These are phyloP conservation scores for Piprites chloris DNA, from an alignment of 2,113 vertebrate genomes.

Conservation along the genomic window DNA sequence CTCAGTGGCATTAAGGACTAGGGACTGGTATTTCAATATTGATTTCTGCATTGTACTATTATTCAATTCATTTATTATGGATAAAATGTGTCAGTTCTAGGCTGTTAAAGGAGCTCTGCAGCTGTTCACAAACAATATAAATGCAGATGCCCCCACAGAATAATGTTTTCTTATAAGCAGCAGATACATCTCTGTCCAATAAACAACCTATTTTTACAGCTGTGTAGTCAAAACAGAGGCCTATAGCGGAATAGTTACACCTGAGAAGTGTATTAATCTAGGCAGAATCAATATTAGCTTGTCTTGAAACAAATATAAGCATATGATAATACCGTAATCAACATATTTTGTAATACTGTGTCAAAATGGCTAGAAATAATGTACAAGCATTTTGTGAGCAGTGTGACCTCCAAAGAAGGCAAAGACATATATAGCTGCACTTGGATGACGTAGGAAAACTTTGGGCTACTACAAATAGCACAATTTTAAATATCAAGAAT, in stretches of 20 bases:
- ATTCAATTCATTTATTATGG: background rate
- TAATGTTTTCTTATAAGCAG: background rate
- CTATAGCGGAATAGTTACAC: background rate
- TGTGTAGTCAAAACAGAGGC: background rate
- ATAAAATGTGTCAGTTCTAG: background rate
- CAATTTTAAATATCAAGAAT: background rate
- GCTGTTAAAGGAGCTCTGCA: background rate
- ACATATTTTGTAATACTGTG: background rate
- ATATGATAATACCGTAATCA: background rate
- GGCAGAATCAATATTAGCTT: background rate
- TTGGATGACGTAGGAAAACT: background rate
- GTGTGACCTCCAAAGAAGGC: background rate
- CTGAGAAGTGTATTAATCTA: background rate
- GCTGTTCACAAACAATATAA: background rate
- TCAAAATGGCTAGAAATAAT: background rate
- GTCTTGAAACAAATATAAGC: background rate
- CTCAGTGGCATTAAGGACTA: background rate
- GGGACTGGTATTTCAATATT: background rate
- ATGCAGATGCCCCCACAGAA: background rate
- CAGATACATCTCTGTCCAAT: background rate
- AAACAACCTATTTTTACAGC: background rate
- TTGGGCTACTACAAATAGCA: background rate
- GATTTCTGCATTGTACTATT: background rate
- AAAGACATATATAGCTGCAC: background rate
- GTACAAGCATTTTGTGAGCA: background rate